Evolutionary conservation across 2,797 vertebrate genomes (phyloP).

Genomic region (Trachurus trachurus): DNA sequence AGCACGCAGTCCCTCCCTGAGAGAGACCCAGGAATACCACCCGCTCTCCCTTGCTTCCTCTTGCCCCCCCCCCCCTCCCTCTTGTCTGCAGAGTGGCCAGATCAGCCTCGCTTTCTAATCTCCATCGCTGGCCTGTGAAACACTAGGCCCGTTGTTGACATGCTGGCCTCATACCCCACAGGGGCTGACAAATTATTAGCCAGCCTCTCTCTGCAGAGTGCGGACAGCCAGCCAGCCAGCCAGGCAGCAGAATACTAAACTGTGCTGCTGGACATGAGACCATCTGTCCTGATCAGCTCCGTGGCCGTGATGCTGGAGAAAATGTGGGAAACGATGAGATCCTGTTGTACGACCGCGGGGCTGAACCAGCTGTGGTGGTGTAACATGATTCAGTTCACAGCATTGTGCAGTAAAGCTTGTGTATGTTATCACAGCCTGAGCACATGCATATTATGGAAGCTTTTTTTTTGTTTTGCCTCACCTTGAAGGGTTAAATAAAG

Average conservation of each 20-base stretch:
- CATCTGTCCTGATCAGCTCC: conserved; percentile 66
- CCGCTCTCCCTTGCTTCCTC: conserved; percentile 43
- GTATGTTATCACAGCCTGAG: conserved; percentile 26
- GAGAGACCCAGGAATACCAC: conserved; percentile 57
- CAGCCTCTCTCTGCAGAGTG: conserved; percentile 71
- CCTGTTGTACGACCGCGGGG: conserved; percentile 27
- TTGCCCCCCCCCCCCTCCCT: conserved; percentile 42
- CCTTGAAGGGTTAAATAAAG: conserved; percentile 82
- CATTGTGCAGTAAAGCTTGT: conserved; percentile 15
- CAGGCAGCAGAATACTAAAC: conserved; percentile 65
- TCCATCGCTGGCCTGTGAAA: conserved; percentile 81
- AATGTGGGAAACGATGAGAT: conserved; percentile 59
- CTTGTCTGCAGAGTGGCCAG: conserved; percentile 63
- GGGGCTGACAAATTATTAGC: conserved; percentile 87
- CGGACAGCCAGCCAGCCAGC: conserved; percentile 55
- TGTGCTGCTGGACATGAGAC: conserved; percentile 55
- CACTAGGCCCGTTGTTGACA: conserved; percentile 86
- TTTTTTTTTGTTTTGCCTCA: conserved; percentile 44
- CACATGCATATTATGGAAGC: conserved; percentile 25
- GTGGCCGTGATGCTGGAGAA: conserved; percentile 56
- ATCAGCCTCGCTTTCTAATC: conserved; percentile 81
- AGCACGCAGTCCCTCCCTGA: conserved; percentile 43
- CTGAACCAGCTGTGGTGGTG: conserved; percentile 56
- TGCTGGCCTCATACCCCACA: conserved; percentile 81
- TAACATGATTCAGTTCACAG: conserved; percentile 39